phyloP scores from a whole-genome alignment of 2,113 vertebrate genomes.

The Pipra filicauda region DNA sequence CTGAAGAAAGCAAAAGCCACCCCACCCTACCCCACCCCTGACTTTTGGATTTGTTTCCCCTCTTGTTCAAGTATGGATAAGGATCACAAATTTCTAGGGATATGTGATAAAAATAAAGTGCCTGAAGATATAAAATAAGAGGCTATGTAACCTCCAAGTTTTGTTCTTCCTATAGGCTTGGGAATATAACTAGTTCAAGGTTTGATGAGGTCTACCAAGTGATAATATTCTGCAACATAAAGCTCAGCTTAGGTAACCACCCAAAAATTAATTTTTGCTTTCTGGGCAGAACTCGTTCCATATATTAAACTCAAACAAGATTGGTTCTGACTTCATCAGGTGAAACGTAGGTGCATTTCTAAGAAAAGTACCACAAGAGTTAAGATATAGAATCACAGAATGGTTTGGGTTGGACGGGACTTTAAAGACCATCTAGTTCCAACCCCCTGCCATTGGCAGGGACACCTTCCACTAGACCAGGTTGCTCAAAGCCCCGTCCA shows the following conservation, averaged over 20 bases:
- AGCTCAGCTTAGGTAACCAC: not conserved
- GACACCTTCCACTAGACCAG: not conserved
- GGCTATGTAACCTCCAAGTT: not conserved
- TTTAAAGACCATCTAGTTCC: not conserved
- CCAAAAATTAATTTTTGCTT: not conserved
- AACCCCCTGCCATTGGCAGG: not conserved
- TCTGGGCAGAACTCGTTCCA: not conserved
- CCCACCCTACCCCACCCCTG: accelerated
- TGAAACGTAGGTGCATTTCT: not conserved
- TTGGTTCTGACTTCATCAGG: not conserved
- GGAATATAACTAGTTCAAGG: not conserved
- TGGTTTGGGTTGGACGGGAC: not conserved
- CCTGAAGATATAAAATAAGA: not conserved
- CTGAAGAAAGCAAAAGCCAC: not conserved
- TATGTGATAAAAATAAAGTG: not conserved
- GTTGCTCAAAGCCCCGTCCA: not conserved
- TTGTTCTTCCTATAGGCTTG: not conserved
- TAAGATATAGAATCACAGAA: not conserved
- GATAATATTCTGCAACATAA: not conserved
- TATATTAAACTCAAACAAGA: not conserved
- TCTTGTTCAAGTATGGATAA: not conserved
- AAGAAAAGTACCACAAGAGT: not conserved
- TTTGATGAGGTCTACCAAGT: not conserved
- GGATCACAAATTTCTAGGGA: not conserved
- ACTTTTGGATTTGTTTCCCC: not conserved